Conservation (phyloP, 2,888 invertebrate species). For the Elysia crispata region DNA sequence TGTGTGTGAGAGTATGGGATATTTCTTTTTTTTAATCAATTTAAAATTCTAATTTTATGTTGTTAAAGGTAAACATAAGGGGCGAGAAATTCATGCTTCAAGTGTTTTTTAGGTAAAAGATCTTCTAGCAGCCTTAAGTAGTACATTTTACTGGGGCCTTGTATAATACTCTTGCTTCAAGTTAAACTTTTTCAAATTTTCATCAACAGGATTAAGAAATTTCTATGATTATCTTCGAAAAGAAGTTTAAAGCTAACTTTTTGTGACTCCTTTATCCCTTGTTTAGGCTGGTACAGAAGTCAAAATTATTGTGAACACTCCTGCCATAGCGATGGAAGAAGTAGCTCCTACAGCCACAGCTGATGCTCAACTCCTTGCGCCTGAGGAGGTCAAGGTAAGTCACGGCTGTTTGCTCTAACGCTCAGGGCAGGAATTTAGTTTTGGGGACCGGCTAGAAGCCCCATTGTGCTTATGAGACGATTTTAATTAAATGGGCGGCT, state of each 20-base stretch:
- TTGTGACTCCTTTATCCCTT: conserved; percentile 7
- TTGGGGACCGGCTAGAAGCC: too few relatives aligned
- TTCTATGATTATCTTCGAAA: not conserved
- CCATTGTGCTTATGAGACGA: too few relatives aligned
- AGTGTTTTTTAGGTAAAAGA: too few relatives aligned
- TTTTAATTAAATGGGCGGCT: too few relatives aligned
- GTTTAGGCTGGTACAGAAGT: conserved; percentile 88
- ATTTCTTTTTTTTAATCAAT: too few relatives aligned
- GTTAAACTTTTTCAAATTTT: too few relatives aligned
- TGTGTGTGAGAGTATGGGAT: too few relatives aligned
- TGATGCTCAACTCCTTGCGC: conserved; percentile 90
- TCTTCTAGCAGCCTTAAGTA: too few relatives aligned
- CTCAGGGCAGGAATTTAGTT: too few relatives aligned
- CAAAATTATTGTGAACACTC: conserved; percentile 92
- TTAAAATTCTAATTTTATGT: too few relatives aligned
- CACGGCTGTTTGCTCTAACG: too few relatives aligned
- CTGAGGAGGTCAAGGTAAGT: conserved; percentile 88
- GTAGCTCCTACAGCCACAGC: conserved; percentile 93
- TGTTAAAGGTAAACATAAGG: not conserved
- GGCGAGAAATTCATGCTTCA: not conserved
- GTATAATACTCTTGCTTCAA: not conserved
- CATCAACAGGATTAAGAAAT: not conserved
- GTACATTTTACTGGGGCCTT: too few relatives aligned
- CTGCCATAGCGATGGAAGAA: conserved; percentile 95
- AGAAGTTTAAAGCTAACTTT: not conserved